phyloP scores from a whole-genome alignment of 2,888 invertebrate species.

The Podotricha telesiphe region DNA sequence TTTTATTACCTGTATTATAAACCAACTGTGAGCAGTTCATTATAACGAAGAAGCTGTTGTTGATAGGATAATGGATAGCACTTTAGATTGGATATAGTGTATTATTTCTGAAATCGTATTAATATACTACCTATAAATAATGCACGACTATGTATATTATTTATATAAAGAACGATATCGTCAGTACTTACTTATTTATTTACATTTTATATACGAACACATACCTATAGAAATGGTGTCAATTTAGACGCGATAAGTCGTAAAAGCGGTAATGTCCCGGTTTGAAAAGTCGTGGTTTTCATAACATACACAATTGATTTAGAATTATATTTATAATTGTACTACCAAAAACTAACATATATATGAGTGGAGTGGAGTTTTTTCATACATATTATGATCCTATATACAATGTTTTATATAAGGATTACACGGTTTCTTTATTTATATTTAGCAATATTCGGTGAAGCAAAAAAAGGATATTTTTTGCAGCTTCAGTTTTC shows the following conservation, averaged over 20 bases:
- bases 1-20: not conserved
- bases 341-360: no score
- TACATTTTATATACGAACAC: conserved; percentile 20
- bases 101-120: conserved; percentile 2
- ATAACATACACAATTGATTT: not conserved
- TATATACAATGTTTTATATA: no score
- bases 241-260: conserved; percentile 35
- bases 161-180: not conserved
- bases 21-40: not conserved
- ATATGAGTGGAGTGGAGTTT: not conserved
- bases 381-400: no score
- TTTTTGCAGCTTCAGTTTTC: no score
- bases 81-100: conserved; percentile 20
- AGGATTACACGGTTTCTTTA: no score
- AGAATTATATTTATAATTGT: not conserved
- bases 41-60: conserved; percentile 12
- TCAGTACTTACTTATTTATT: not conserved
- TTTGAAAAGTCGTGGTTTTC: conserved; percentile 13
- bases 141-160: not conserved
- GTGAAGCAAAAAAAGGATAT: no score
- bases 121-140: not conserved
- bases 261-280: conserved; percentile 37
- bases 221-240: conserved; percentile 33
- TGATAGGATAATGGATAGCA: conserved; percentile 32
- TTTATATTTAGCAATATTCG: no score